phyloP scores from a whole-genome alignment of 2,797 vertebrate genomes.

The Hypotaenidia okinawae region DNA sequence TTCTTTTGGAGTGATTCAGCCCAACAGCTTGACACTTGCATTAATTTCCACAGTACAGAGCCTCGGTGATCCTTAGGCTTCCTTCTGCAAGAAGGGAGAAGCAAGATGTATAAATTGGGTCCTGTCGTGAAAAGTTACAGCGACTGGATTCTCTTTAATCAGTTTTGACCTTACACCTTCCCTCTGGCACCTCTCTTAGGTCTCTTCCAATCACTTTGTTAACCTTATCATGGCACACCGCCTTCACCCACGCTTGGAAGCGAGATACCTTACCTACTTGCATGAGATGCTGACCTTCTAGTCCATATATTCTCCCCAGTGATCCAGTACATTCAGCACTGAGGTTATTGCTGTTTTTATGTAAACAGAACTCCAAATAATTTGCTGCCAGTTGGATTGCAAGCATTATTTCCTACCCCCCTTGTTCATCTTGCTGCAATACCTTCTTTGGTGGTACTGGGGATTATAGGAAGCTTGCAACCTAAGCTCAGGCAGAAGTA shows the following conservation, averaged over 20 bases:
- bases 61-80: conserved; percentile 35
- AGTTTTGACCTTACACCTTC: neutral
- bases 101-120: neutral
- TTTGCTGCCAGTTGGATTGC: conserved; percentile 70
- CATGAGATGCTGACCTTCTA: neutral
- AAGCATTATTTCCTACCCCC: conserved; percentile 17
- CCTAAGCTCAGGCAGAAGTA: conserved; percentile 38
- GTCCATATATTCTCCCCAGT: conserved; percentile 25
- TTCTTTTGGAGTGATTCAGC: conserved; percentile 69
- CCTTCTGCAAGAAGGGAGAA: conserved; percentile 16
- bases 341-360: conserved; percentile 47
- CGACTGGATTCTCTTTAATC: neutral
- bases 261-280: conserved; percentile 3
- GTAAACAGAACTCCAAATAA: conserved; percentile 64
- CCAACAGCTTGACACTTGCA: conserved; percentile 68
- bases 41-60: conserved; percentile 53
- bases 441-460: conserved; percentile 76
- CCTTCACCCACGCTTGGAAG: neutral
- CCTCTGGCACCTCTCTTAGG: neutral
- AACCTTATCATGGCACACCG: neutral
- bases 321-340: conserved; percentile 40
- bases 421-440: conserved; percentile 33
- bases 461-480: conserved; percentile 43
- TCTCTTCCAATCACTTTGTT: neutral
- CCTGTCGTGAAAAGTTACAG: neutral